Conservation (phyloP, 2,113 vertebrate genomes). For the Alces alces region DNA sequence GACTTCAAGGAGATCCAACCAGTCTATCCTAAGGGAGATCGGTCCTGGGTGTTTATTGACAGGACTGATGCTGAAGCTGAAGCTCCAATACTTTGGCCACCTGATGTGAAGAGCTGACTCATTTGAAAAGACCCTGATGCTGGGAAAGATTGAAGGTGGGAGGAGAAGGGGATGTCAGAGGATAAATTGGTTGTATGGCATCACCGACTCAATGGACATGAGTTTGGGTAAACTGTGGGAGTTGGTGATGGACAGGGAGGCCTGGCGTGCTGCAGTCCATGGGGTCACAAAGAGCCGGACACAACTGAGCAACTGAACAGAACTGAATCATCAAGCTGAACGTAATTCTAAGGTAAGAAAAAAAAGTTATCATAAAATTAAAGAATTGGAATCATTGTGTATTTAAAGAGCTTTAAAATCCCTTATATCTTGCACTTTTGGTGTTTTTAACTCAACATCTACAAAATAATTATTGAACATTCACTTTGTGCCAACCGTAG, state of each 20-base stretch:
- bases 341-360: neutral
- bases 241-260: neutral
- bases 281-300: rapidly evolving
- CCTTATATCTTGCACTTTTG: neutral
- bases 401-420: neutral
- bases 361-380: neutral
- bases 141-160: neutral
- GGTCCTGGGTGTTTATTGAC: neutral
- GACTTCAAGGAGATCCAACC: neutral
- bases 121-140: neutral
- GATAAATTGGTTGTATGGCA: neutral
- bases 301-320: neutral
- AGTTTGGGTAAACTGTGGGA: neutral
- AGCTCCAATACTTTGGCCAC: neutral
- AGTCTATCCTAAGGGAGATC: neutral
- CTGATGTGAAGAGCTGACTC: neutral
- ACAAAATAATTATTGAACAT: neutral
- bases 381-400: neutral
- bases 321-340: neutral
- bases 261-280: neutral
- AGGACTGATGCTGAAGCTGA: neutral
- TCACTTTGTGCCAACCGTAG: neutral
- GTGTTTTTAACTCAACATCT: neutral
- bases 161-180: neutral
- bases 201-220: neutral